Conservation (phyloP, 2,888 invertebrate genomes). For the Baronia brevicornis region DNA sequence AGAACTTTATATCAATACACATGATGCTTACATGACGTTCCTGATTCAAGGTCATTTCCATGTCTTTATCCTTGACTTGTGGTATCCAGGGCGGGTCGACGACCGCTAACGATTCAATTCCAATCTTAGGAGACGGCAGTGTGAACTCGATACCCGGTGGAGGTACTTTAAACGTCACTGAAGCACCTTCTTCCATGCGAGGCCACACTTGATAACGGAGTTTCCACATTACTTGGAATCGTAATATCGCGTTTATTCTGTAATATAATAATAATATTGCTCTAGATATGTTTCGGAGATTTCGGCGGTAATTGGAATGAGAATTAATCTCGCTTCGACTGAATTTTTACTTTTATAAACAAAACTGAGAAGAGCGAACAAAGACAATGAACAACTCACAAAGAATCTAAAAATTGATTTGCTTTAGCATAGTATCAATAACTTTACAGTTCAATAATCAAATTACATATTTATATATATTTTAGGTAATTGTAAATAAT, state of each 20-base stretch:
- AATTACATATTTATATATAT: too few relatives aligned
- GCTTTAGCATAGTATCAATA: too few relatives aligned
- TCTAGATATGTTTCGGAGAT: too few relatives aligned
- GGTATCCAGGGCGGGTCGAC: conserved; percentile 99
- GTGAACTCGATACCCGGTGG: conserved; percentile 99
- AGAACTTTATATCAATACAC: conserved; percentile 15
- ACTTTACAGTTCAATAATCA: too few relatives aligned
- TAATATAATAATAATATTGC: conserved; percentile 58
- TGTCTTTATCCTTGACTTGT: conserved; percentile 97
- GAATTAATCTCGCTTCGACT: too few relatives aligned
- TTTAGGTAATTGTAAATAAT: too few relatives aligned
- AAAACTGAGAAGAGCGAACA: too few relatives aligned
- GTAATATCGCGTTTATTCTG: conserved; percentile 68
- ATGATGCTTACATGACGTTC: conserved; percentile 88
- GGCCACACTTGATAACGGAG: conserved; percentile 99
- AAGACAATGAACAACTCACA: too few relatives aligned
- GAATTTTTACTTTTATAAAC: too few relatives aligned
- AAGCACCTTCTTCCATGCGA: conserved; percentile 98
- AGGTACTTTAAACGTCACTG: conserved; percentile 96
- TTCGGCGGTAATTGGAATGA: too few relatives aligned
- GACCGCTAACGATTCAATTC: conserved; percentile 93
- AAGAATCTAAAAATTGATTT: too few relatives aligned
- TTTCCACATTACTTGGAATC: conserved; percentile 97
- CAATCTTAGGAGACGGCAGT: conserved; percentile 98
- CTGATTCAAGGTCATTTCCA: conserved; percentile 98